Evolutionary conservation across 2,113 vertebrate species (phyloP).

Genomic region (Chaetodon trifascialis): DNA sequence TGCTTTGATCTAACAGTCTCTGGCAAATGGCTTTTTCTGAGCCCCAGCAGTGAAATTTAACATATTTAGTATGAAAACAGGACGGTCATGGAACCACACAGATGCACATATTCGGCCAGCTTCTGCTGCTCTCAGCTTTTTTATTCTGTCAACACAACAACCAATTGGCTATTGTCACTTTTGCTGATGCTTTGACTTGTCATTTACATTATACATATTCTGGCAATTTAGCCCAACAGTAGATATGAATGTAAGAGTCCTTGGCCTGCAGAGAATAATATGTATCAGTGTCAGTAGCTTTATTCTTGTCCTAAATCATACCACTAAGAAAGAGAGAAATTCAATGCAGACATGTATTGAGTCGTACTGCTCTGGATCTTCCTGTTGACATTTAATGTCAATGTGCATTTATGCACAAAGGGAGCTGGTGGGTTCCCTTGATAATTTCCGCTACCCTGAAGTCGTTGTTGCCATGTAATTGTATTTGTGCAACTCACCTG

Average conservation of each 20-base stretch:
- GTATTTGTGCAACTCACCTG: constrained; percentile 78
- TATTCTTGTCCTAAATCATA: constrained; percentile 24
- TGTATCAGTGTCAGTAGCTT: constrained; percentile 11
- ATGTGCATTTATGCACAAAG: constrained; percentile 53
- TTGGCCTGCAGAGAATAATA: constrained; percentile 27
- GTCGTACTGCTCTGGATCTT: constrained; percentile 5
- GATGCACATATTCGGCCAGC: neutral
- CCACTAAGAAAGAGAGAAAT: constrained; percentile 5
- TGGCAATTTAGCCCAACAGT: constrained; percentile 7
- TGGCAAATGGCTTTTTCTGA: constrained; percentile 64
- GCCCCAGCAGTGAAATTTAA: constrained; percentile 35
- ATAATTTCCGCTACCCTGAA: constrained; percentile 66
- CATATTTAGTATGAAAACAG: constrained; percentile 46
- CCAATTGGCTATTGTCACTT: constrained; percentile 40
- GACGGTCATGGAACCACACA: constrained; percentile 21
- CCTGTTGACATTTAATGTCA: constrained; percentile 74
- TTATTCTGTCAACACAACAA: constrained; percentile 32
- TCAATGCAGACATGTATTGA: constrained; percentile 23
- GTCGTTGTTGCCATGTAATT: constrained; percentile 76
- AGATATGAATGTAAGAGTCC: neutral
- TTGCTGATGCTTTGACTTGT: constrained; percentile 42
- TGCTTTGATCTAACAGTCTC: constrained; percentile 70
- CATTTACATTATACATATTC: constrained; percentile 10
- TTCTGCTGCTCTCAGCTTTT: constrained; percentile 5
- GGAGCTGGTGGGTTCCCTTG: constrained; percentile 38